Base-by-base conservation (phyloP, 2,113 vertebrate species). In the Geococcyx californianus region DNA sequence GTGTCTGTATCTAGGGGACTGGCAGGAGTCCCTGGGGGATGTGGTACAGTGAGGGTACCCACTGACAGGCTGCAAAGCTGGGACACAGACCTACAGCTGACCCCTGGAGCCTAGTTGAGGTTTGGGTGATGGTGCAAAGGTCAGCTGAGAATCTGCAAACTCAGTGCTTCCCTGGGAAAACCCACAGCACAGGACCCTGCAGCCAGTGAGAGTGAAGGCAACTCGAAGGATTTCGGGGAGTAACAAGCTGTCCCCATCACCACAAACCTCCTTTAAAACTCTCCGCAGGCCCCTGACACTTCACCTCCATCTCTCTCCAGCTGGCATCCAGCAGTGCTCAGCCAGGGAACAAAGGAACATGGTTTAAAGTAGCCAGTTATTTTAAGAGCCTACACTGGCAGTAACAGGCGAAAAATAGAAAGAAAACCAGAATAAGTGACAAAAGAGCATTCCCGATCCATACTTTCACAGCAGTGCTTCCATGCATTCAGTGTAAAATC, bases 321-420 rank as follows among this genome's bases (percentile, higher is more conserved):
- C 68, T 87, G 91, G 91, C 87, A 78, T 33, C 64, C 94, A 62
- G 80, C 3, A 11, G 89, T 56, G 74, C 69, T 84, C 49, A 49
- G 81, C 49, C 12, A 1, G 60, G 54, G 72, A 97, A 95, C 93
- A 94, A 95, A 95, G 60, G 60, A 79, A 60, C 15, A 9, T 0
- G 29, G 73, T 84, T 93, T 95, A 84, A 96, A 94, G 86, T 88
- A 84, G 88, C 76, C 69, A 20, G 95, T 92, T 96, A 95, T 97
- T 96, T 96, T 95, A 94, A 89, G 94, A 94, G 69, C 83, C 36
- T 75, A 40, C 83, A 72, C 93, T 78, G 80, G 88, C 83, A 81
- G 72, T 88, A 72, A 88, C 52, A 55, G 64, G 88, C 28, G 40
- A 79, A 96, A 94, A 96, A 93, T 84, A 96, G 91, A 97, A 88